phyloP scores from a whole-genome alignment of 1,140 invertebrate genomes.

The Procambarus virginalis region DNA sequence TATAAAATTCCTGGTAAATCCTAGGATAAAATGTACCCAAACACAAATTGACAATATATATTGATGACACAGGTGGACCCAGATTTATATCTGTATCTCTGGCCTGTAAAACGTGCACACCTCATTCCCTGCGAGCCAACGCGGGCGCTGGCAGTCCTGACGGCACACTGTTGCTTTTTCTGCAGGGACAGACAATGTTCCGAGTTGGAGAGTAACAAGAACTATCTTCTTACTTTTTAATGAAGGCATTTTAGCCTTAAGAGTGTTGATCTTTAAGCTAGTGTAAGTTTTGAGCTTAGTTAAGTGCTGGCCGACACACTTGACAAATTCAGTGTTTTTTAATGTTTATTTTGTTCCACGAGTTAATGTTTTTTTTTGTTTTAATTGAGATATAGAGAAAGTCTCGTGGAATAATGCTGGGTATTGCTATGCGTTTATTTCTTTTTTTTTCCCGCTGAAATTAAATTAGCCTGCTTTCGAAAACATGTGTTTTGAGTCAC shows the following conservation, averaged over 20 bases:
- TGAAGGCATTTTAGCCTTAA: not conserved
- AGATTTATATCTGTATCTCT: not conserved
- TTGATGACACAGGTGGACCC: not conserved
- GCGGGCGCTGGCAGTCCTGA: not conserved
- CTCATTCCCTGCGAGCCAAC: not conserved
- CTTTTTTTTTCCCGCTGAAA: no score
- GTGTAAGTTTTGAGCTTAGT: not conserved
- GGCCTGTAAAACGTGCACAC: not conserved
- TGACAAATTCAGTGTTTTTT: constrained; percentile 6
- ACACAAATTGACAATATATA: no score
- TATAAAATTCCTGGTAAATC: no score
- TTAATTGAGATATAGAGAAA: no score
- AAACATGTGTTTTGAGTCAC: no score
- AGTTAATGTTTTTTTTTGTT: no score
- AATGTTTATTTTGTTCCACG: not conserved
- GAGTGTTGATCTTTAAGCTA: not conserved
- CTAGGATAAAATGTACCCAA: no score
- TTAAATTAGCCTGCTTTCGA: no score
- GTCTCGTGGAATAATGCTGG: no score
- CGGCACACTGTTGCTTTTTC: not conserved
- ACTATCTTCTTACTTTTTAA: not conserved
- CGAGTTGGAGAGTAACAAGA: not conserved
- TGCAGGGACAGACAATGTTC: not conserved
- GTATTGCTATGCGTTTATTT: no score
- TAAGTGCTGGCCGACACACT: not conserved